phyloP scores from a whole-genome alignment of 35 echinoderm and acorn worm species.

The Ptychodera flava region DNA sequence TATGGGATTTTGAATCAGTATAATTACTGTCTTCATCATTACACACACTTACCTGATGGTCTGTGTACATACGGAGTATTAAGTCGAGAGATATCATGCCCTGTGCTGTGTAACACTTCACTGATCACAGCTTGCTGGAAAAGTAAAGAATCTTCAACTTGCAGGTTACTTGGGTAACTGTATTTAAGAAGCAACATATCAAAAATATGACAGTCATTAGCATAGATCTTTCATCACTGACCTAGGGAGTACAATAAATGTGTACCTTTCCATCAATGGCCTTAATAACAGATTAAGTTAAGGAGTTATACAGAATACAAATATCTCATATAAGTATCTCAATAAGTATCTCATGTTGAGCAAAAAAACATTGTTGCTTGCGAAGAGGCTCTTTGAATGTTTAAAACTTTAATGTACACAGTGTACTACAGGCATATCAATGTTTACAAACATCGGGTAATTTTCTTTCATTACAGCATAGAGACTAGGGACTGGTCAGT shows the following conservation, averaged over 20 bases:
- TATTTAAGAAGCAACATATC: neutral
- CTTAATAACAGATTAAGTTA: neutral
- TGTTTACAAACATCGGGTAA: too few species aligned
- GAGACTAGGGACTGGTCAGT: too few species aligned
- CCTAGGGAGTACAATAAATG: neutral
- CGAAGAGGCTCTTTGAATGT: too few species aligned
- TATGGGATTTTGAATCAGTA: too few species aligned
- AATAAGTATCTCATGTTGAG: too few species aligned
- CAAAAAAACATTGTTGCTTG: too few species aligned
- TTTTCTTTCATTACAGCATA: too few species aligned
- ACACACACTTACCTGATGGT: conserved; percentile 27
- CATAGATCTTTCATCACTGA: neutral
- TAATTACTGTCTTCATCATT: too few species aligned
- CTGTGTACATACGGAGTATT: conserved; percentile 57
- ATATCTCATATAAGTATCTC: neutral
- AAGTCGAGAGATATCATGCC: conserved; percentile 67
- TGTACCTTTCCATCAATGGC: neutral
- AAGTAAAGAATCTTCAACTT: conserved; percentile 30
- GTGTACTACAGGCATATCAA: too few species aligned
- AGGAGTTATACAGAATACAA: neutral
- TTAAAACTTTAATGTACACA: too few species aligned
- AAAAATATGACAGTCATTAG: neutral
- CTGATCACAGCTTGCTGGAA: conserved; percentile 69
- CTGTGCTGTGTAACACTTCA: conserved; percentile 78
- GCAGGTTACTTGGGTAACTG: neutral